Conservation (phyloP, 1,140 invertebrate genomes). For the Globodera rostochiensis region DNA sequence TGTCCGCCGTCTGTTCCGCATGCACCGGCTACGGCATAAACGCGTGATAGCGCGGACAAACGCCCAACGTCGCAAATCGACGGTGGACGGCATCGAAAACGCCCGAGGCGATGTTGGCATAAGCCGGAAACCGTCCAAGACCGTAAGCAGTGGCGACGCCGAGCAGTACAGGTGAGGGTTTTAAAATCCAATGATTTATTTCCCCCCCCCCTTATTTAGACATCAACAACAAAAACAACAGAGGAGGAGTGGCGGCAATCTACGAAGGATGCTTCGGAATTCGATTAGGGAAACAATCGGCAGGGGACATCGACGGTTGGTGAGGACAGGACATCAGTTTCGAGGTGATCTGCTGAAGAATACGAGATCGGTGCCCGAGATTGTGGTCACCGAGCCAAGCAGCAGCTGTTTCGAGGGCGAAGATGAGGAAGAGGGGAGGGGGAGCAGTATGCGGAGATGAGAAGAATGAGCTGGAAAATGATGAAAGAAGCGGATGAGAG, state of each 20-base stretch:
- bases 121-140: not conserved
- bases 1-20: conserved; percentile 8
- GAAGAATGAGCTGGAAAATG: not conserved
- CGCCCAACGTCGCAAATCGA: conserved; percentile 17
- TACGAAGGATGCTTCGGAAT: not conserved
- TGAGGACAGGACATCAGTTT: not conserved
- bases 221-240: conserved; percentile 6
- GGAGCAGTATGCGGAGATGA: no score
- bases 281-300: conserved; percentile 5
- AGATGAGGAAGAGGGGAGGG: not conserved
- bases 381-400: conserved; percentile 25
- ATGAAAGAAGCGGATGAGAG: not conserved
- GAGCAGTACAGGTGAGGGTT: not conserved
- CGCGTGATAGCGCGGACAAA: conserved; percentile 12
- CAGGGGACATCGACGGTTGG: not conserved
- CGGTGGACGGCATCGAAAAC: not conserved
- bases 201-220: not conserved
- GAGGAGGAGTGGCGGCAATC: not conserved
- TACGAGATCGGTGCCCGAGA: conserved; percentile 8
- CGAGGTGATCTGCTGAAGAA: not conserved
- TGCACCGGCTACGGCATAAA: not conserved
- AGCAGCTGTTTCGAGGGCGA: conserved; percentile 5
- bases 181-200: no score
- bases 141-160: not conserved
- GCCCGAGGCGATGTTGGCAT: not conserved